Evolutionary conservation across 2,113 vertebrate genomes (phyloP), one percentile per base, ranked within the genome.

Genomic region (Lagenorhynchus albirostris): DNA sequence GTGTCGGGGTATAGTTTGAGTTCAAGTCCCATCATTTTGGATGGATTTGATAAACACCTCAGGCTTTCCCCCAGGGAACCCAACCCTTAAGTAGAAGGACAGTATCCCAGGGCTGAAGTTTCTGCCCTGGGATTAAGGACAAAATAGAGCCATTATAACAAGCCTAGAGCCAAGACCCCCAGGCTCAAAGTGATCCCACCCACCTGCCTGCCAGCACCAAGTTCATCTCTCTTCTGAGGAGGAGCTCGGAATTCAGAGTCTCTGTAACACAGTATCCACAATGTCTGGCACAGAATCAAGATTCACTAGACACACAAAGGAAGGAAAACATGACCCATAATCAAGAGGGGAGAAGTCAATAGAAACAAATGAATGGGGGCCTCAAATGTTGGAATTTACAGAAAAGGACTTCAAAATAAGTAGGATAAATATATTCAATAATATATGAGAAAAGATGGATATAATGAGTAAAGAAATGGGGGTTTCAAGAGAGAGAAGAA

Each of bases 1-100:
- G 18, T 1, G 5, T 21, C 3, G 0, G 1, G 21, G 67, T 9
- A 29, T 6, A 3, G 26, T 31, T 8, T 33, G 23, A 41, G 33
- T 55, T 70, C 62, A 17, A 67, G 15, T 6, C 26, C 29, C 2
- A 13, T 47, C 67, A 12, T 36, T 29, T 36, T 36, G 2, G 1
- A 2, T 33, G 18, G 68, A 67, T 60, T 9, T n/a, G 44, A 41
- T 20, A 11, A 14, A 36, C 8, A 36, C 3, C 8, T n/a, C 13
- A 20, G 3, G 53, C 17, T 79, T 36, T 31, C 20, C 10, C 10
- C 36, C 65, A 58, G 63, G 25, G 14, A 31, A 11, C 21, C 26
- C 8, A 5, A 31, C 25, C 41, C 53, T 60, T 38, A n/a, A 60
- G 33, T 33, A 3, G 20, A 81, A 55, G 65, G n/a, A 25, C 21